Base-by-base conservation (phyloP, 2,113 vertebrate genomes). In the Leptocoma aspasia region DNA sequence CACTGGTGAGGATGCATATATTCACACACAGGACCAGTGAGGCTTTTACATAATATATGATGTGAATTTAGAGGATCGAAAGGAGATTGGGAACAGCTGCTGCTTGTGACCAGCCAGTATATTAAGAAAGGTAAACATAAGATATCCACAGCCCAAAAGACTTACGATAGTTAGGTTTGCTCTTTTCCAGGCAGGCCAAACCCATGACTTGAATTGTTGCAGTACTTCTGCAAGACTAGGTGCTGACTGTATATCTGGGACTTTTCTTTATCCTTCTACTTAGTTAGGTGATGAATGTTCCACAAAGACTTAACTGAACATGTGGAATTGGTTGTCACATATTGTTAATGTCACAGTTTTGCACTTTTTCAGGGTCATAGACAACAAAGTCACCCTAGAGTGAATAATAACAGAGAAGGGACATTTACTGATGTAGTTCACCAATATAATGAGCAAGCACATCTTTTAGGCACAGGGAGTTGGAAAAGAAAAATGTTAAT, bases 11-110 rank as follows among this genome's bases (percentile, higher is more conserved):
- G 94, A 91, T 23, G 83, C 53, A 24, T 96, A 64, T 23, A 57
- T 98, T 86, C 97, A 98, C 89, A 97, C 95, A 11, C 97, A 97
- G 95, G 98, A 98, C 93, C 97, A 97, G 50, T 49, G 31, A 50
- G 97, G 98, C 9, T 66, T 96, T 24, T 97, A 92, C 21, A n/a
- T 98, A 27, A 88, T 97, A 45, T 97, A 98, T 27, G 88, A 98
- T 11, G 65, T 54, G 9, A 98, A 98, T 59, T 78, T 98, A 89
- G 87, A 73, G n/a, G 98, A 98, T 82, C 76, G 98, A 89, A 71
- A 97, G 56, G 94, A 98, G 11, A 88, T 98, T 64, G 96, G 98
- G 94, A 87, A 94, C 20, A 98, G 66, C 77, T 98, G 53, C 93
- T 98, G 54, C 96, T 98, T 5, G 27, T 98, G 54, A 96, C 97